Base-by-base conservation (phyloP, 2,888 invertebrate species). In the Tetrapedia diversipes region DNA sequence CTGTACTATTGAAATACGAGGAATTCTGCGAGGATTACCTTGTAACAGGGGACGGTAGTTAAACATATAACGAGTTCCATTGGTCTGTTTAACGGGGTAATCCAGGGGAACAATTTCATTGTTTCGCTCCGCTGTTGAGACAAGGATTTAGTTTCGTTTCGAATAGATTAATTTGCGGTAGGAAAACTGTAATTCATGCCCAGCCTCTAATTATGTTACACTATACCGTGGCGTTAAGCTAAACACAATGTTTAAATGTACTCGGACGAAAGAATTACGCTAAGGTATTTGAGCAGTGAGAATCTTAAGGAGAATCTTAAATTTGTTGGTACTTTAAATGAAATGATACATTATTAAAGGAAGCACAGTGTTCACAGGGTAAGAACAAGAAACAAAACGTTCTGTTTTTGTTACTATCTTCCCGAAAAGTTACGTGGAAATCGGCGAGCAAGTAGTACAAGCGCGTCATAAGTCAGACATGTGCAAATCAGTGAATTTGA, bases 371-470 rank as follows among this genome's bases (percentile, higher is more conserved):
- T n/a, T n/a, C n/a, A n/a, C n/a, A n/a, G n/a, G n/a, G n/a, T n/a
- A n/a, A n/a, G n/a, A n/a, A n/a, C n/a, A n/a, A n/a, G n/a, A n/a
- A n/a, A n/a, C n/a, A n/a, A n/a, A n/a, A n/a, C n/a, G n/a, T n/a
- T n/a, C n/a, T n/a, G n/a, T n/a, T n/a, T n/a, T n/a, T n/a, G n/a
- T n/a, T n/a, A n/a, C n/a, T n/a, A n/a, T n/a, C n/a, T n/a, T n/a
- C n/a, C n/a, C n/a, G n/a, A n/a, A 37, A 37, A 37, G n/a, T 37
- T 54, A 14, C 29, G 10, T 3, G 27, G 11, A 27, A 34, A 19
- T 51, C 10, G 16, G 22, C 11, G 22, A 22, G 29, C 29, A 39
- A 72, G 72, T 69, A 69, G 70, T 72, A 24, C 19, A 22, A 16
- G 39, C 16, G 19, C 14, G 32, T 49, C 10, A 54, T 54, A 53